These are phyloP conservation scores for Anguilla japonica DNA, from an alignment of 2,113 vertebrate species.

Conservation along the genomic window DNA sequence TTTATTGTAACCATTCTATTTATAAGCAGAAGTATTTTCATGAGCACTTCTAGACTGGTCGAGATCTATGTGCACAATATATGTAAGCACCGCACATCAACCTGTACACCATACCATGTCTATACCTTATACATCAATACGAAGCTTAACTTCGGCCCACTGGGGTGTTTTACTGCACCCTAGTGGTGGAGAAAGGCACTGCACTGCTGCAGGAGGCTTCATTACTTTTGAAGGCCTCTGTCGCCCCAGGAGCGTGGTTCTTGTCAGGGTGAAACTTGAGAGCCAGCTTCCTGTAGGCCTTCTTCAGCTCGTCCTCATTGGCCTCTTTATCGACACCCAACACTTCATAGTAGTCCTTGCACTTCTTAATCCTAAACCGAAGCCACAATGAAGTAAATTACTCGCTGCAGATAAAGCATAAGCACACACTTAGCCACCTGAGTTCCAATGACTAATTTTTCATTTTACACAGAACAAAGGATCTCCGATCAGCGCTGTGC, in stretches of 20 bases:
- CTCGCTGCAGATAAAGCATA: no score
- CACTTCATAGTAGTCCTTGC: constrained; percentile 96
- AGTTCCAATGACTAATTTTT: neutral
- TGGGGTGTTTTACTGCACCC: neutral
- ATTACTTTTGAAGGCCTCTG: constrained; percentile 98
- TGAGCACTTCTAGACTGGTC: neutral
- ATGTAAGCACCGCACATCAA: neutral
- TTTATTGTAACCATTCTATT: neutral
- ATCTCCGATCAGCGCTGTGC: no score
- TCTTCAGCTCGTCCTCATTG: constrained; percentile 92
- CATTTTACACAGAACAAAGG: neutral
- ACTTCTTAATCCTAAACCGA: constrained; percentile 87
- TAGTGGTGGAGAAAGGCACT: neutral
- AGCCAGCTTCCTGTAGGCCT: constrained; percentile 93
- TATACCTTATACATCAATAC: neutral
- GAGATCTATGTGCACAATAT: neutral
- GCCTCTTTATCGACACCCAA: constrained; percentile 89
- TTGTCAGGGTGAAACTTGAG: constrained; percentile 98
- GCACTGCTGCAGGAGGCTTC: neutral
- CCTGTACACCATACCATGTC: neutral
- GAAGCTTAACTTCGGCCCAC: neutral
- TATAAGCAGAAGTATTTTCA: neutral
- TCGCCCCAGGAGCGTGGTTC: constrained; percentile 94
- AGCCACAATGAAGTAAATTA: neutral
- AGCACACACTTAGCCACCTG: neutral